A percentile compares a stretch with the other conserved stretches of the same genome.
phyloP scores from a whole-genome alignment of 1,140 invertebrate genomes.

The Halictus rubicundus region DNA sequence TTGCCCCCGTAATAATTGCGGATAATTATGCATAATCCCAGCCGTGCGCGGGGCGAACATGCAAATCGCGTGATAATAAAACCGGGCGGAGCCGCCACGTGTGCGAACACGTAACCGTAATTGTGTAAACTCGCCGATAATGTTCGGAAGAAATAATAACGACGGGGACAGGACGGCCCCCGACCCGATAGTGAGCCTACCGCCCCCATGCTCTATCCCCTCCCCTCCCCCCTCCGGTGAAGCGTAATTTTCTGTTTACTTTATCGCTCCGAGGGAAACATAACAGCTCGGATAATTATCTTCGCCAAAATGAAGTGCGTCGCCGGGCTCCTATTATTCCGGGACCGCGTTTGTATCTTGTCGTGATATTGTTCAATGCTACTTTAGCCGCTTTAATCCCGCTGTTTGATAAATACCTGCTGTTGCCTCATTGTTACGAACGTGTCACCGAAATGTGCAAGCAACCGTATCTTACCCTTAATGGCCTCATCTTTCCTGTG shows the following conservation, averaged over 20 bases:
- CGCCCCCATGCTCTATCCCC: background rate
- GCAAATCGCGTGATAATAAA: constrained; percentile 29
- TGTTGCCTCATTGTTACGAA: too few species aligned
- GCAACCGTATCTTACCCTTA: too few species aligned
- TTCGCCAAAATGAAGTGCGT: background rate
- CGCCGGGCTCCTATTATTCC: too few species aligned
- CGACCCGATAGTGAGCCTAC: background rate
- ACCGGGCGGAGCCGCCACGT: background rate
- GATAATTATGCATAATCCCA: constrained; percentile 31
- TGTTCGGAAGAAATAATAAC: background rate
- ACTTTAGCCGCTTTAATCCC: too few species aligned
- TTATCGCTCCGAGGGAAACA: background rate
- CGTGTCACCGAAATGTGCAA: too few species aligned
- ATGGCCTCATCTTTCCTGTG: too few species aligned
- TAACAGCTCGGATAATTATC: background rate
- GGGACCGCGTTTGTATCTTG: too few species aligned
- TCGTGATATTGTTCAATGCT: too few species aligned
- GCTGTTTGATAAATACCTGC: too few species aligned
- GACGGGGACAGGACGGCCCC: background rate
- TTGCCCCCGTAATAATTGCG: constrained; percentile 12
- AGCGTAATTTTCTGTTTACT: background rate
- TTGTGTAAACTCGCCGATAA: background rate
- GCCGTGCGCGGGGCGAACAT: background rate
- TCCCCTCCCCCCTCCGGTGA: too few species aligned
- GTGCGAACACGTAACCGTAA: constrained; percentile 1